Base-by-base conservation (phyloP, 2,797 vertebrate species). In the Rhadinocentrus ornatus region DNA sequence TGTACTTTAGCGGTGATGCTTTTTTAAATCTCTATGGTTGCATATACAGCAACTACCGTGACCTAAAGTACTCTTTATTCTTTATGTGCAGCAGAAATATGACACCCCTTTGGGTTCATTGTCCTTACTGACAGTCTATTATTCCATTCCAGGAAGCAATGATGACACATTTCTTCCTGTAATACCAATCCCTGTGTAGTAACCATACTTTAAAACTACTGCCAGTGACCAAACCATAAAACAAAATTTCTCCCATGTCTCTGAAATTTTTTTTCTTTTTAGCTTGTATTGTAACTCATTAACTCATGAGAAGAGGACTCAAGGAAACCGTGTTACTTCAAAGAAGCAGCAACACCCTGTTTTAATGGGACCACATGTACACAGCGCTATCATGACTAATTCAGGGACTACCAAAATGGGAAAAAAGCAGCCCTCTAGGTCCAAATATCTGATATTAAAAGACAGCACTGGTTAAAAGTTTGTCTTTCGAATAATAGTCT, bases 111-210 rank as follows among this genome's bases (percentile, higher is more conserved):
- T 32, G 15, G 9, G 11, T 62, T 46, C 1, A 9, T 69, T 16
- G 64, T 69, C 60, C 39, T n/a, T 24, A 3, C 41, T 48, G 35
- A 22, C 7, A 11, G 15, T 62, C 2, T 46, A 41, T 66, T 8
- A 37, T 7, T 48, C 1, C 77, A 63, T 84, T 86, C 85, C 83
- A 87, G 86, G 84, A 90, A 88, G 55, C 53, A 63, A 71, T 15
- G 22, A 22, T 10, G 3, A 39, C 8, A 37, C 16, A 20, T 65
- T 48, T 39, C 16, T 39, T 63, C 62, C 37, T 29, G 70, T 66
- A 55, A 59, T n/a, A 32, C 3, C 35, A 5, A 37, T n/a, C 1
- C 9, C 29, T 77, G 12, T 44, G 18, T 77, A 7, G 3, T 46
- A 6, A 53, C 55, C 66, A 29, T 61, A 61, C 41, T 29, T 24